A percentile compares a stretch with the other conserved stretches of the same genome.
Conservation (phyloP, 2,797 vertebrate species). For the Myripristis jacobus region DNA sequence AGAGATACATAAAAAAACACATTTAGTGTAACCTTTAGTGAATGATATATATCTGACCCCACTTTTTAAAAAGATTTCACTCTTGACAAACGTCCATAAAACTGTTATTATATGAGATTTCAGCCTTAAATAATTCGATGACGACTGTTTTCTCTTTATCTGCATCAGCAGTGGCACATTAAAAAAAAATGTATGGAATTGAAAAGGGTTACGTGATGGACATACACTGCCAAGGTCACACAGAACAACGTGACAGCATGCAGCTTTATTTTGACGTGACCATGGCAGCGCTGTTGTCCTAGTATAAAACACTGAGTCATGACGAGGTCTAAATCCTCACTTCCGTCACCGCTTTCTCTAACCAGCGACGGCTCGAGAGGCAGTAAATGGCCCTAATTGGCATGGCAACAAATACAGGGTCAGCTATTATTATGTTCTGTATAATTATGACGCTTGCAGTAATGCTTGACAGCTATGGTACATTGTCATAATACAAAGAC, state of each 20-base stretch:
- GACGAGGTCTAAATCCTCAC: slow-evolving; percentile 8
- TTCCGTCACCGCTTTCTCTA: slow-evolving; percentile 2
- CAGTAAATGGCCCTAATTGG: slow-evolving; percentile 30
- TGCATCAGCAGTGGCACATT: no score
- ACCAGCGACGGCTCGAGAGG: no score
- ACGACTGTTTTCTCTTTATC: no score
- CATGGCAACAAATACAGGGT: slow-evolving; percentile 42
- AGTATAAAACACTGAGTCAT: not conserved
- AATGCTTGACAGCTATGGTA: not conserved
- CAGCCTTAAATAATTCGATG: not conserved
- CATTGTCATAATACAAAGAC: slow-evolving; percentile 44
- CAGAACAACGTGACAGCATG: not conserved
- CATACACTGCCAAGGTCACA: not conserved
- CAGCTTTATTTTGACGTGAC: not conserved
- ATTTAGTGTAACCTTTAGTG: no score
- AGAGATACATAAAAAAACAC: not conserved
- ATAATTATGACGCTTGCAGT: slow-evolving; percentile 32
- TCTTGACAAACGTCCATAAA: not conserved
- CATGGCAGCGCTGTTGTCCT: slow-evolving; percentile 1
- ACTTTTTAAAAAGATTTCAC: no score
- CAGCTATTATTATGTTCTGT: slow-evolving; percentile 42
- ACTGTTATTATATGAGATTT: not conserved
- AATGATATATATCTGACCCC: no score
- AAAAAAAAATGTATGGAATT: no score
- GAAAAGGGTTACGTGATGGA: no score